Conservation (phyloP, 1,140 invertebrate species). For the Drosophila novamexicana region DNA sequence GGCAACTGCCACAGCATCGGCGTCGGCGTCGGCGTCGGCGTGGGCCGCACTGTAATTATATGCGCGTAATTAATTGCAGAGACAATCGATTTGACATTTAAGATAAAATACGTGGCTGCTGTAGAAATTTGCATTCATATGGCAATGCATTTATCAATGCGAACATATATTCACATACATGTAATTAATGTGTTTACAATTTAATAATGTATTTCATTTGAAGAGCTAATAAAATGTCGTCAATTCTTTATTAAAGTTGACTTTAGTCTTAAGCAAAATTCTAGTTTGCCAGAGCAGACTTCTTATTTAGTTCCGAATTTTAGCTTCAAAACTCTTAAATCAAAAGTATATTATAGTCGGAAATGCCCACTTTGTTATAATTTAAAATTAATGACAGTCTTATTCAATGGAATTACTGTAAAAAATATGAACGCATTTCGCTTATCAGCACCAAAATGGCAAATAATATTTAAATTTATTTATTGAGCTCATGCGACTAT, state of each 20-base stretch:
- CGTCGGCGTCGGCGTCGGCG: constrained; percentile 50
- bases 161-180: constrained; percentile 14
- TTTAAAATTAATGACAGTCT: constrained; percentile 19
- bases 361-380: constrained; percentile 32
- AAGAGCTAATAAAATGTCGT: constrained; percentile 35
- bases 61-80: constrained; percentile 83
- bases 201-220: constrained; percentile 35
- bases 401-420: constrained; percentile 22
- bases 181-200: constrained; percentile 54
- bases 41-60: constrained; percentile 78
- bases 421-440: background rate
- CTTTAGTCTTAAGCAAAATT: background rate
- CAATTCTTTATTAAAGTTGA: constrained; percentile 48
- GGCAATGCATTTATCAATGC: constrained; percentile 65
- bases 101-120: constrained; percentile 63
- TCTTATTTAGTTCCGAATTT: too few relatives aligned
- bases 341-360: constrained; percentile 3
- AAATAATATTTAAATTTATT: constrained; percentile 80
- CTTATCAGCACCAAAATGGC: constrained; percentile 66
- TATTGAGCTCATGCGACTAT: constrained; percentile 55
- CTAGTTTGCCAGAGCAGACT: too few relatives aligned
- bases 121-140: constrained; percentile 60
- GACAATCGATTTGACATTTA: constrained; percentile 83
- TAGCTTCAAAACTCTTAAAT: constrained; percentile 47
- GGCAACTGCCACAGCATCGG: constrained; percentile 5